Conservation (phyloP, 2,113 vertebrate genomes). For the Scalopus aquaticus region DNA sequence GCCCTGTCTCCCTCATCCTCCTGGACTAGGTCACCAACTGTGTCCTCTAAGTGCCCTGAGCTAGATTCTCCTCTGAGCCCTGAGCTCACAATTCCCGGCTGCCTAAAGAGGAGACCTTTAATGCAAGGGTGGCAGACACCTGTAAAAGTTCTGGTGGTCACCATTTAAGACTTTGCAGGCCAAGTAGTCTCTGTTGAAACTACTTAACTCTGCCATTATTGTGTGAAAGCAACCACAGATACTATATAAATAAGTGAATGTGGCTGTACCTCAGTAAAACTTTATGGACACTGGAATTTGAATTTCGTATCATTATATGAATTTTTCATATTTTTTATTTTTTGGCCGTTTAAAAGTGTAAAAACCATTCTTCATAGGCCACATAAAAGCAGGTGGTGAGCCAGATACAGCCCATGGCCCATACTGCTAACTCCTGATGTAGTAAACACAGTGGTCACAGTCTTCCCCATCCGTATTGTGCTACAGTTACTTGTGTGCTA, state of each 20-base stretch:
- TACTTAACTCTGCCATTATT: not conserved
- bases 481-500: too few species aligned
- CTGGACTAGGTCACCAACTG: not conserved
- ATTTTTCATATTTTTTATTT: not conserved
- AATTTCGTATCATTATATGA: not conserved
- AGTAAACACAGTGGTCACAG: not conserved
- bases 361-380: not conserved
- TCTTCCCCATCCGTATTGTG: too few species aligned
- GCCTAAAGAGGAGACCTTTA: not conserved
- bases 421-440: not conserved
- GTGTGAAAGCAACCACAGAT: not conserved
- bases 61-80: not conserved
- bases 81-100: not conserved
- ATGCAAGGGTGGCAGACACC: not conserved
- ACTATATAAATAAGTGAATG: not conserved
- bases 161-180: not conserved
- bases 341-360: not conserved
- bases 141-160: not conserved
- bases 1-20: not conserved
- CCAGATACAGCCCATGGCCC: not conserved
- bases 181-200: not conserved
- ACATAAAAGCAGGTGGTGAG: not conserved
- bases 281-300: not conserved
- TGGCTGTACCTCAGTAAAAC: not conserved
- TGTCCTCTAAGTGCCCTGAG: not conserved